These are phyloP conservation scores for Notodonta ziczac DNA, from an alignment of 2,888 invertebrate species.

Conservation along the genomic window DNA sequence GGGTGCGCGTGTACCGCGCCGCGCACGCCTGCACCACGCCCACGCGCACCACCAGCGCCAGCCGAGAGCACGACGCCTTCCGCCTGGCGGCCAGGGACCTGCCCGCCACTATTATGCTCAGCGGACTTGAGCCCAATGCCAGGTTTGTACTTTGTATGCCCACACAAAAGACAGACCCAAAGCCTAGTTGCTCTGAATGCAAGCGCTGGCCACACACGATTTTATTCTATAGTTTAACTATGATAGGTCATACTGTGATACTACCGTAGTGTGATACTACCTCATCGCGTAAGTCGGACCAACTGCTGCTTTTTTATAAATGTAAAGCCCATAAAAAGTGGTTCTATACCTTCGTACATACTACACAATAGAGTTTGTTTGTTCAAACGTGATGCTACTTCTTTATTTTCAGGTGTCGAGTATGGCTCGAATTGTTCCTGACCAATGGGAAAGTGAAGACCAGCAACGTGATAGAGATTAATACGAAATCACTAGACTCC, in stretches of 20 bases:
- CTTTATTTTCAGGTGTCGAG: constrained; percentile 86
- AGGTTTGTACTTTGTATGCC: constrained; percentile 48
- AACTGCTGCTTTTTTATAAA: no score
- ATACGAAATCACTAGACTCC: constrained; percentile 89
- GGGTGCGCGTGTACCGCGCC: constrained; percentile 94
- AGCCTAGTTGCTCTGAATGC: no score
- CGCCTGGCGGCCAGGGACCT: constrained; percentile 69
- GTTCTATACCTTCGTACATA: no score
- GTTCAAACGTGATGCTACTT: neutral
- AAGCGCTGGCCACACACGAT: no score
- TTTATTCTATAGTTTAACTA: no score
- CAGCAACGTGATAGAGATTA: constrained; percentile 94
- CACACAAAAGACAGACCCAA: no score
- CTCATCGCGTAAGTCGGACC: no score
- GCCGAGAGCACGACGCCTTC: constrained; percentile 70
- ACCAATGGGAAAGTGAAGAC: constrained; percentile 96
- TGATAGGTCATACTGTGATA: no score
- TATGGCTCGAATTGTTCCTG: constrained; percentile 95
- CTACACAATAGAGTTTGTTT: no score
- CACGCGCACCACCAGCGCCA: constrained; percentile 50
- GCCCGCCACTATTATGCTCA: constrained; percentile 63
- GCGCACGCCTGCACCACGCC: constrained; percentile 82
- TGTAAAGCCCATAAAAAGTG: no score
- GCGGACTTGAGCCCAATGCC: constrained; percentile 85
- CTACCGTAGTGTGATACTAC: no score